phyloP scores from a whole-genome alignment of 2,797 vertebrate species.

The Coregonus suidteri region DNA sequence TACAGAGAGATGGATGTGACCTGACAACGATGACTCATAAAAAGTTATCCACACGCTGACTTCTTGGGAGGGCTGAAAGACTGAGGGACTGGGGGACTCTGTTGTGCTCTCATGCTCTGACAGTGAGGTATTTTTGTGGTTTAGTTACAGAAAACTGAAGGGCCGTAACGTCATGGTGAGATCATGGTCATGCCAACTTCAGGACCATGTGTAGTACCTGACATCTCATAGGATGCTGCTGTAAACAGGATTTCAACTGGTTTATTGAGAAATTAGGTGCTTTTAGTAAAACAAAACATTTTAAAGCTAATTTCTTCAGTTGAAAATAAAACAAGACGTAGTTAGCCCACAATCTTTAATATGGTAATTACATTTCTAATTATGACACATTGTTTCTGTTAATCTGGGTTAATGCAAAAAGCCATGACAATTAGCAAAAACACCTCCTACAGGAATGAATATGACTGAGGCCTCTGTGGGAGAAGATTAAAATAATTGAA shows the following conservation, averaged over 20 bases:
- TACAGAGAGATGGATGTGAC: constrained; percentile 14
- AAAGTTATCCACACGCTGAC: constrained; percentile 12
- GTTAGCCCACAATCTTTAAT: neutral
- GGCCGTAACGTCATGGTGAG: neutral
- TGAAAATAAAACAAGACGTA: no score
- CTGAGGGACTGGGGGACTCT: neutral
- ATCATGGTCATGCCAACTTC: no score
- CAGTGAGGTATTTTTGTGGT: neutral
- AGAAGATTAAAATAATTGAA: neutral
- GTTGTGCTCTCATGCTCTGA: neutral
- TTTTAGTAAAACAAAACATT: no score
- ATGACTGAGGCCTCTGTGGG: neutral
- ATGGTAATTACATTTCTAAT: constrained; percentile 4
- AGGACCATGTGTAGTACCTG: no score
- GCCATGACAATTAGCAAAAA: neutral
- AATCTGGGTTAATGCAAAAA: neutral
- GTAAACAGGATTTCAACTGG: neutral
- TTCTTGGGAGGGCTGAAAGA: neutral
- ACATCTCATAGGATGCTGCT: neutral
- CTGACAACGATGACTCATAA: constrained; percentile 10
- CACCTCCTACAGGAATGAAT: neutral
- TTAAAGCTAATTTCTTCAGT: no score
- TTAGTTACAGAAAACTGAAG: neutral
- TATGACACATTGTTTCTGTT: neutral
- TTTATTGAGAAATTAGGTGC: no score